Conservation (phyloP, 2,888 invertebrate species). For the Venusia cambrica region DNA sequence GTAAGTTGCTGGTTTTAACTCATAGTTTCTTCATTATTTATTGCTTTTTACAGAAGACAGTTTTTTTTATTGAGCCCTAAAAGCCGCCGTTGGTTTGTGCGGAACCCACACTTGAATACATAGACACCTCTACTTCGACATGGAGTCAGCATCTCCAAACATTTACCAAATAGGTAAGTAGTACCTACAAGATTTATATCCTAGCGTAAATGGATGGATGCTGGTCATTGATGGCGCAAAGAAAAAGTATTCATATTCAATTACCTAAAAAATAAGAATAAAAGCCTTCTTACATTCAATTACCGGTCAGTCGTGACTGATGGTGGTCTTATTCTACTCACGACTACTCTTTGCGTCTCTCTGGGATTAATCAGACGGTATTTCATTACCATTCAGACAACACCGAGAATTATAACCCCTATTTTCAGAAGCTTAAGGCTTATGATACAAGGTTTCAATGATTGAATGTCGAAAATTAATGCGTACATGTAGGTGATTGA, state of each 20-base stretch:
- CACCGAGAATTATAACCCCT: conserved; percentile 9
- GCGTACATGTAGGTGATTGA: conserved; percentile 14
- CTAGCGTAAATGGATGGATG: too few species aligned
- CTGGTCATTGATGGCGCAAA: too few species aligned
- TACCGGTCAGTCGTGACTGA: conserved; percentile 18
- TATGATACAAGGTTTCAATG: conserved; percentile 5
- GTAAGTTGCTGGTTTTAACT: too few species aligned
- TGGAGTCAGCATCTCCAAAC: too few species aligned
- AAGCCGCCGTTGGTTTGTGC: too few species aligned
- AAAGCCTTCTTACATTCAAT: conserved; percentile 18
- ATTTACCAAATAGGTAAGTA: too few species aligned
- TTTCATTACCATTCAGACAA: conserved; percentile 13
- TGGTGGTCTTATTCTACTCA: conserved; percentile 19
- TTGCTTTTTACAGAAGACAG: too few species aligned
- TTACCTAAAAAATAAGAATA: conserved; percentile 10
- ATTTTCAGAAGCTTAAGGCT: not conserved
- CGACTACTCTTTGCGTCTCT: conserved; percentile 9
- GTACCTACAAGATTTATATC: too few species aligned
- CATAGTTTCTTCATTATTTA: too few species aligned
- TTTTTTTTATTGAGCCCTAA: too few species aligned
- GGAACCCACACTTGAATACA: too few species aligned
- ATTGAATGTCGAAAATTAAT: conserved; percentile 14
- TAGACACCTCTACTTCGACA: too few species aligned
- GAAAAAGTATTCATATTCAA: conserved; percentile 11
- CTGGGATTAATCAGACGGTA: conserved; percentile 13